Evolutionary conservation across 1,140 invertebrate genomes (phyloP).

Genomic region (Drosophila ananassae): DNA sequence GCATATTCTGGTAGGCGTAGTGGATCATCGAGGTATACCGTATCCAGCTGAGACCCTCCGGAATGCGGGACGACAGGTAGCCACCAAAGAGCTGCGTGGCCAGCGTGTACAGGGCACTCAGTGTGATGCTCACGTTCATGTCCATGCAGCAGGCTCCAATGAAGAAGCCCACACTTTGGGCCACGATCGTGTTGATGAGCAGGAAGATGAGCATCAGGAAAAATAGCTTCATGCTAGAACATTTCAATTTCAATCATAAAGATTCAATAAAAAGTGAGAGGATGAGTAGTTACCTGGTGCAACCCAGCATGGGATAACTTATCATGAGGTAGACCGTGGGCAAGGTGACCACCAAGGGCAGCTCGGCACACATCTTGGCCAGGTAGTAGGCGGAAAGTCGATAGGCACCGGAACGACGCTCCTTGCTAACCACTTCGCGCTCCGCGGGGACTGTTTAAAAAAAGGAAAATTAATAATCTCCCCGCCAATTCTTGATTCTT

Average conservation of each 20-base stretch:
- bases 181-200: conserved; percentile 91
- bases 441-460: conserved; percentile 89
- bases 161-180: conserved; percentile 94
- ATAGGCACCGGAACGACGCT: conserved; percentile 92
- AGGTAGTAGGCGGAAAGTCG: conserved; percentile 93
- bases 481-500: no score
- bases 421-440: conserved; percentile 93
- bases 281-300: conserved; percentile 63
- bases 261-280: conserved; percentile 40
- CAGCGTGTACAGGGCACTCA: conserved; percentile 91
- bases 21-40: conserved; percentile 92
- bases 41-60: conserved; percentile 91
- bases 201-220: conserved; percentile 90
- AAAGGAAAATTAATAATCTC: background rate
- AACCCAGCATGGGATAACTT: conserved; percentile 91
- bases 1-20: conserved; percentile 94
- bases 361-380: conserved; percentile 93
- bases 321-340: conserved; percentile 92
- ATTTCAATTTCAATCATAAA: conserved; percentile 38
- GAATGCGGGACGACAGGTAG: conserved; percentile 91
- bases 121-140: conserved; percentile 91
- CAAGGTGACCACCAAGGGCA: conserved; percentile 90
- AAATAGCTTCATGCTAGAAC: conserved; percentile 87
- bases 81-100: conserved; percentile 92
- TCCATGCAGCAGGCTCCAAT: conserved; percentile 92